phyloP scores from a whole-genome alignment of 2,888 invertebrate genomes.

The Brenthis hecate region DNA sequence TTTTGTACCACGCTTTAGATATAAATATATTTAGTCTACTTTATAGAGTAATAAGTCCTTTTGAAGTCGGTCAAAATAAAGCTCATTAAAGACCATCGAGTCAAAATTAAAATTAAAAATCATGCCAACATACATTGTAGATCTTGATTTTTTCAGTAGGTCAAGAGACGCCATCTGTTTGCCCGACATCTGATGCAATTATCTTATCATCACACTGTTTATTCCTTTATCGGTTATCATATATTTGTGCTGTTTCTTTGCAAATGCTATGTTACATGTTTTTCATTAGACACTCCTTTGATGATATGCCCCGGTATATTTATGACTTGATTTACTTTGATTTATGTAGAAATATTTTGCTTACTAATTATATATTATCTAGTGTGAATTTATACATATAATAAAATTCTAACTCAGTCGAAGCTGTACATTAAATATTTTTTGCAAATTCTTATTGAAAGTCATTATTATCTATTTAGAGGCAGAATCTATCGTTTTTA shows the following conservation, averaged over 20 bases:
- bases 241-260: constrained; percentile 45
- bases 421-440: too few species aligned
- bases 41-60: too few species aligned
- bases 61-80: too few species aligned
- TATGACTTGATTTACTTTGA: constrained; percentile 25
- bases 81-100: too few species aligned
- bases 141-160: constrained; percentile 41
- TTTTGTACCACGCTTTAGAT: too few species aligned
- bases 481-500: too few species aligned
- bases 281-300: constrained; percentile 28
- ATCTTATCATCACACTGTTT: constrained; percentile 46
- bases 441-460: too few species aligned
- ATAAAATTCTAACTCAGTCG: too few species aligned
- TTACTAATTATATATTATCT: background rate
- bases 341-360: constrained; percentile 27
- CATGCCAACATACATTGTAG: background rate
- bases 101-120: too few species aligned
- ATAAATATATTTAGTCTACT: too few species aligned
- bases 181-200: constrained; percentile 41
- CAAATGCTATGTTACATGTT: constrained; percentile 35
- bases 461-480: too few species aligned
- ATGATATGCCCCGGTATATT: constrained; percentile 25
- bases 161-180: constrained; percentile 43
- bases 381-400: background rate
- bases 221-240: constrained; percentile 43